These are phyloP conservation scores for Nephrotoma appendiculata DNA, from an alignment of 2,888 invertebrate species.

Conservation along the genomic window DNA sequence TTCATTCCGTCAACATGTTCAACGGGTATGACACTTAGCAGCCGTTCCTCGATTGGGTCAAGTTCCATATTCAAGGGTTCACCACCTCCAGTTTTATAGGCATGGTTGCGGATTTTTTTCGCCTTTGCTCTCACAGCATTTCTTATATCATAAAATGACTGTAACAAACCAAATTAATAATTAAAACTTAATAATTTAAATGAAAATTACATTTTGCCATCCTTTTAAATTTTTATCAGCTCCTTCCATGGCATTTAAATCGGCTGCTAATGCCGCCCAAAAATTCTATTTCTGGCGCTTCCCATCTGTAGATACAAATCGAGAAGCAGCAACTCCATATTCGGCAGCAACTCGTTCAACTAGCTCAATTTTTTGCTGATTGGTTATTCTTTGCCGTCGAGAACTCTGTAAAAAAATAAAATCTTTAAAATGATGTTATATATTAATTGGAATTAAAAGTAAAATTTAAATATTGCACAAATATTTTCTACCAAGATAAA, in stretches of 20 bases:
- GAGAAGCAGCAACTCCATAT: too few species aligned
- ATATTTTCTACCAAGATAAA: too few species aligned
- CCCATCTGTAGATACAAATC: neutral
- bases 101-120: neutral
- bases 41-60: neutral
- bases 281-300: neutral
- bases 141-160: neutral
- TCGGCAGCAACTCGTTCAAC: too few species aligned
- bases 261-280: neutral
- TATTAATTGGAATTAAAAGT: too few species aligned
- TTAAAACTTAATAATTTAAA: neutral
- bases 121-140: neutral
- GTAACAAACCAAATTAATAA: neutral
- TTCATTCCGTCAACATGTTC: neutral
- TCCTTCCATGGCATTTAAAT: neutral
- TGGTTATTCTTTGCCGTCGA: too few species aligned
- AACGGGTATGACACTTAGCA: neutral
- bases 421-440: too few species aligned
- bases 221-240: neutral
- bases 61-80: neutral
- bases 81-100: neutral
- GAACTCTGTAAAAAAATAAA: too few species aligned
- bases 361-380: too few species aligned
- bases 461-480: too few species aligned
- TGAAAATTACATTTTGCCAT: neutral